Conservation (phyloP, 2,797 vertebrate species). For the Pangasius larnaudii region DNA sequence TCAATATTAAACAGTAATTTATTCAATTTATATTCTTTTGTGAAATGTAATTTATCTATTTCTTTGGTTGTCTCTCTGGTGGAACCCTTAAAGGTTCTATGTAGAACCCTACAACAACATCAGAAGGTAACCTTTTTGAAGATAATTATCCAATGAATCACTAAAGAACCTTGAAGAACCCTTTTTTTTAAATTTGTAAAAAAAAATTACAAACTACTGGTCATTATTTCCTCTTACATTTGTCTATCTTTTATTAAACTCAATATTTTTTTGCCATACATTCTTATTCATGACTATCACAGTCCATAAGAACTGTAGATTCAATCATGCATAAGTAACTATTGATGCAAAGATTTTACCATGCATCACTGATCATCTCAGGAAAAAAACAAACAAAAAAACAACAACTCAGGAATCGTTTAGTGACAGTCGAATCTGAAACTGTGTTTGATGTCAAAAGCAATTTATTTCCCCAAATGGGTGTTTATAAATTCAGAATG, state of each 20-base stretch:
- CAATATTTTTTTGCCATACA: slow-evolving; percentile 38
- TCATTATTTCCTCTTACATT: too few relatives aligned
- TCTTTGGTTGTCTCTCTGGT: background rate
- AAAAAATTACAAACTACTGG: too few relatives aligned
- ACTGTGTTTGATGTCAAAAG: slow-evolving; percentile 44
- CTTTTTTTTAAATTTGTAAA: too few relatives aligned
- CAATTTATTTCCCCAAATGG: slow-evolving; percentile 34
- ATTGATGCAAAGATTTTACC: slow-evolving; percentile 62
- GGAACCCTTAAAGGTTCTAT: background rate
- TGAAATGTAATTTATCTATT: background rate
- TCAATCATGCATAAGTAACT: slow-evolving; percentile 60
- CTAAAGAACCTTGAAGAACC: too few relatives aligned
- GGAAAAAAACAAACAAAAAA: background rate
- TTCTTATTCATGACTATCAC: slow-evolving; percentile 48
- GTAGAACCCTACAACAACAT: background rate
- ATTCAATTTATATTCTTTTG: background rate
- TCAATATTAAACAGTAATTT: background rate
- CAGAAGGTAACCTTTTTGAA: background rate
- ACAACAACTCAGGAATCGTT: slow-evolving; percentile 36
- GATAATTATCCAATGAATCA: background rate
- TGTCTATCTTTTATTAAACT: background rate
- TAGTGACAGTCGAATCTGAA: slow-evolving; percentile 36
- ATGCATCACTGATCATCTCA: slow-evolving; percentile 58
- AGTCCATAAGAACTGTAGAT: slow-evolving; percentile 52
- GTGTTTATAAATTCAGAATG: slow-evolving; percentile 58